Percentiles rank a stretch among this genome's conserved stretches.
Conservation (phyloP, 2,797 vertebrate genomes). For the Neosilurus mollespiculum region DNA sequence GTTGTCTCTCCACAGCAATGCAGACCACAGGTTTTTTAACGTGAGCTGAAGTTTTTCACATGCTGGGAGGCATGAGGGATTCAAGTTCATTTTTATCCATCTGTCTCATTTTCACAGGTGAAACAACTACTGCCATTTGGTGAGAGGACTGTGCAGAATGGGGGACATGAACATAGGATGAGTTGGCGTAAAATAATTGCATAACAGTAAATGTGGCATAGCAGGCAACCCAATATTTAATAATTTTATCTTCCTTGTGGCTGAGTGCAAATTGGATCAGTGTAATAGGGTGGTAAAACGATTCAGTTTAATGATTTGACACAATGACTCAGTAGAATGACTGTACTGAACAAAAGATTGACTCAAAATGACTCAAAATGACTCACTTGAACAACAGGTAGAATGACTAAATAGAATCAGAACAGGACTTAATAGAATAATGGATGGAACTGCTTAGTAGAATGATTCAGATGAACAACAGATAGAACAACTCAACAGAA, state of each 20-base stretch:
- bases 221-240: not conserved
- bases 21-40: not conserved
- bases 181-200: slow-evolving; percentile 7
- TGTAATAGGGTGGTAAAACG: not conserved
- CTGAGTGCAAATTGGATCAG: not conserved
- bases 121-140: not conserved
- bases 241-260: not conserved
- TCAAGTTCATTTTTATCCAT: slow-evolving; percentile 2
- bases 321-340: not conserved
- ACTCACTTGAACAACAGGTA: not conserved
- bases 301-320: not conserved
- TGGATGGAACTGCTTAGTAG: not conserved
- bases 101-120: not conserved
- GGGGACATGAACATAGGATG: not conserved
- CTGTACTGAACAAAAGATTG: too few species aligned
- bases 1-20: not conserved
- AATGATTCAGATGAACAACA: not conserved
- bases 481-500: not conserved
- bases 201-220: not conserved
- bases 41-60: not conserved
- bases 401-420: not conserved
- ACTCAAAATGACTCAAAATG: not conserved
- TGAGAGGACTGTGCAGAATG: not conserved
- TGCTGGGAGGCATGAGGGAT: not conserved
- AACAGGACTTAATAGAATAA: not conserved